Evolutionary conservation across 2,113 vertebrate genomes (phyloP).

Genomic region (Siniperca chuatsi): DNA sequence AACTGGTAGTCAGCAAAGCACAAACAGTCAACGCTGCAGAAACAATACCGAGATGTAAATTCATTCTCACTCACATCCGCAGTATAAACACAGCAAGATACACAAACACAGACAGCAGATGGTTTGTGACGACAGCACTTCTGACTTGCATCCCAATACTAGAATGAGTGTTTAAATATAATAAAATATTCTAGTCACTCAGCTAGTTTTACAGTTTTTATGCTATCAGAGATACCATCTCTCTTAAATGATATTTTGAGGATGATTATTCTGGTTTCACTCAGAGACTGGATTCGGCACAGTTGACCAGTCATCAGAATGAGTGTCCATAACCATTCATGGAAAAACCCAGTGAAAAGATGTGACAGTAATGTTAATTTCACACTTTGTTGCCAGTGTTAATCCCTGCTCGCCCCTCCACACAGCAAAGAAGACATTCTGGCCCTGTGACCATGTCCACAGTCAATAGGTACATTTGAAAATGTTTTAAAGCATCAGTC

Average conservation of each 20-base stretch:
- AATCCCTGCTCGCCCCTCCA: neutral
- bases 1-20: neutral
- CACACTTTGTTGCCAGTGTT: slow-evolving; percentile 9
- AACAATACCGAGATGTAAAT: neutral
- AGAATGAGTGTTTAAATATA: slow-evolving; percentile 8
- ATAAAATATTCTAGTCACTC: slow-evolving; percentile 1
- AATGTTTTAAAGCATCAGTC: neutral
- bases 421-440: neutral
- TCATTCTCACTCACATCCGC: neutral
- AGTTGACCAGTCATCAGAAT: neutral
- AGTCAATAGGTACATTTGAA: neutral
- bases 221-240: neutral
- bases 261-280: neutral
- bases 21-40: neutral
- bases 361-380: slow-evolving; percentile 12
- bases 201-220: slow-evolving; percentile 13
- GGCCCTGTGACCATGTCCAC: neutral
- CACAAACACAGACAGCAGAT: slow-evolving; percentile 31
- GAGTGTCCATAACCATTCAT: neutral
- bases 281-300: slow-evolving; percentile 12
- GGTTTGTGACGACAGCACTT: slow-evolving; percentile 9
- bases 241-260: neutral
- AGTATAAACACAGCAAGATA: neutral
- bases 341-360: slow-evolving; percentile 18
- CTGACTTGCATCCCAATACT: slow-evolving; percentile 11